A percentile compares a stretch with the other conserved stretches of the same genome.
Evolutionary conservation across 2,888 invertebrate species (phyloP).

Genomic region (Aporophyla lueneburgensis): DNA sequence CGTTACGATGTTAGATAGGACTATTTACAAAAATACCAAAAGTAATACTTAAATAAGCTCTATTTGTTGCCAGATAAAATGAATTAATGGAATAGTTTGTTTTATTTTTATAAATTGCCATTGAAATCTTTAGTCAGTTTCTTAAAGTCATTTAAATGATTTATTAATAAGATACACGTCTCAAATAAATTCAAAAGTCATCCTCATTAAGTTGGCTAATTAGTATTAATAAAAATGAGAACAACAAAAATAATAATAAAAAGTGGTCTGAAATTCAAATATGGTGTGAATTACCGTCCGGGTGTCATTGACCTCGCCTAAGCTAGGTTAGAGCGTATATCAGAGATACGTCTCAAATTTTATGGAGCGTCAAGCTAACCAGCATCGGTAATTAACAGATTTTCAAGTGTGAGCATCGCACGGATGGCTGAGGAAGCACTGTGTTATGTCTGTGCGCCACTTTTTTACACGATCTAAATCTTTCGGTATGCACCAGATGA

Average conservation of each 20-base stretch:
- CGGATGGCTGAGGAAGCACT: slow-evolving; percentile 78
- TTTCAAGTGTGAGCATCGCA: slow-evolving; percentile 80
- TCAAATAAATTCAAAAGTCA: slow-evolving; percentile 35
- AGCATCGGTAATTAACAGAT: slow-evolving; percentile 83
- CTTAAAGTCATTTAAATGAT: slow-evolving; percentile 8
- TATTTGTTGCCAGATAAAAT: slow-evolving; percentile 15
- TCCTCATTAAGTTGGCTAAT: slow-evolving; percentile 47
- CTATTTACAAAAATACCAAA: slow-evolving; percentile 2
- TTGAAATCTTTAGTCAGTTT: neutral
- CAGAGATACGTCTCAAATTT: slow-evolving; percentile 84
- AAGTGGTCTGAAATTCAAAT: slow-evolving; percentile 64
- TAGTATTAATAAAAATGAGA: slow-evolving; percentile 42
- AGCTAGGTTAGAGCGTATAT: slow-evolving; percentile 81
- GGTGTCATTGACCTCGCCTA: slow-evolving; percentile 80
- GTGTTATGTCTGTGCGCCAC: slow-evolving; percentile 67
- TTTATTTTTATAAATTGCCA: neutral
- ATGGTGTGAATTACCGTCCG: slow-evolving; percentile 60
- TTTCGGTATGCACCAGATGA: slow-evolving; percentile 57
- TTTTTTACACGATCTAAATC: slow-evolving; percentile 71
- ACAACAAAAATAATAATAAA: slow-evolving; percentile 38
- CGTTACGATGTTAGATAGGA: slow-evolving; percentile 5
- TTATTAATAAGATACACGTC: slow-evolving; percentile 2
- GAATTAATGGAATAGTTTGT: neutral
- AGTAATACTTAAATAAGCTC: slow-evolving; percentile 7
- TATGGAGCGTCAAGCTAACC: slow-evolving; percentile 86